Conservation (phyloP, 2,888 invertebrate species). For the Amorpha juglandis region DNA sequence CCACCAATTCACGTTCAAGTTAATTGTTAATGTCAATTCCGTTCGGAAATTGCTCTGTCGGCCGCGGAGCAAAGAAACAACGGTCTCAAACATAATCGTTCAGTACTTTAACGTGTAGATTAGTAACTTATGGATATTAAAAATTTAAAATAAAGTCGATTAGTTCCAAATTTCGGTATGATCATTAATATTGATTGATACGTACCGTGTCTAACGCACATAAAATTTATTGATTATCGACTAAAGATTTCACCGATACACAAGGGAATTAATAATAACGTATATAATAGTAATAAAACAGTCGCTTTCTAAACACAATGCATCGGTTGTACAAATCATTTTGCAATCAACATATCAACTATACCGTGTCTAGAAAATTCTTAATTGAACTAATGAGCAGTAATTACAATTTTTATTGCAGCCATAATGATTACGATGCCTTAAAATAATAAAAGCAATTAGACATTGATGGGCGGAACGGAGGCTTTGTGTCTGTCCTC, state of each 20-base stretch:
- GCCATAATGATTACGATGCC: slow-evolving; percentile 84
- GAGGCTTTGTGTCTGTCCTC: slow-evolving; percentile 64
- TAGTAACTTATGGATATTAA: slow-evolving; percentile 72
- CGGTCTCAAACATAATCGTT: slow-evolving; percentile 53
- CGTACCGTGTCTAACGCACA: slow-evolving; percentile 75
- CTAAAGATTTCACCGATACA: slow-evolving; percentile 66
- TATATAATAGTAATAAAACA: slow-evolving; percentile 60
- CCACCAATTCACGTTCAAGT: neutral
- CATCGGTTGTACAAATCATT: slow-evolving; percentile 62
- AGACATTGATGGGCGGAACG: slow-evolving; percentile 81
- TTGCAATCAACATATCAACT: slow-evolving; percentile 80
- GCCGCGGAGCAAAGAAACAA: slow-evolving; percentile 43
- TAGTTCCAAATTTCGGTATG: slow-evolving; percentile 77
- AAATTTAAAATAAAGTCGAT: slow-evolving; percentile 71
- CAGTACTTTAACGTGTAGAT: slow-evolving; percentile 57
- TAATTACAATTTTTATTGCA: slow-evolving; percentile 84
- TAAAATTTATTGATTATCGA: slow-evolving; percentile 72
- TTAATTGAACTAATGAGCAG: slow-evolving; percentile 85
- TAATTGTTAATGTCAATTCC: slow-evolving; percentile 38
- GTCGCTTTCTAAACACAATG: slow-evolving; percentile 73
- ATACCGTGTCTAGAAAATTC: slow-evolving; percentile 83
- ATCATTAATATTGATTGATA: slow-evolving; percentile 80
- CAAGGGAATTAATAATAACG: slow-evolving; percentile 66
- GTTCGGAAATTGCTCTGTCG: slow-evolving; percentile 46
- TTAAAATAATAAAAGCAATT: slow-evolving; percentile 85